These are phyloP conservation scores for Amblyjoppa proteus DNA, from an alignment of 2,888 invertebrate genomes.

Conservation along the genomic window DNA sequence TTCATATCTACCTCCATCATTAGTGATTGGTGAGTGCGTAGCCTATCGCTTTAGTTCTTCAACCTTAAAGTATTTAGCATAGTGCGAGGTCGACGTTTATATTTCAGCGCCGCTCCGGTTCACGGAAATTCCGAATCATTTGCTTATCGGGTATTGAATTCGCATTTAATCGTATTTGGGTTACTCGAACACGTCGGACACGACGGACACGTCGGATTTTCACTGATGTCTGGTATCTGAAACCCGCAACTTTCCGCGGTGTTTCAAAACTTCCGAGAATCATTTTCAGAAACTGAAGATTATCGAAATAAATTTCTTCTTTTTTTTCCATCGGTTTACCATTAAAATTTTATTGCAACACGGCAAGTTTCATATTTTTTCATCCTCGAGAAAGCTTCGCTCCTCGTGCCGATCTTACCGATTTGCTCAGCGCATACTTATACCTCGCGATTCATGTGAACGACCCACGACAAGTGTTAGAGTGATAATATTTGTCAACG, in stretches of 20 bases:
- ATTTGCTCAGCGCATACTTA: conserved; percentile 51
- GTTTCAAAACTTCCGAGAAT: background rate
- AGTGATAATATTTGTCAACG: conserved; percentile 20
- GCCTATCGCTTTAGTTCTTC: background rate
- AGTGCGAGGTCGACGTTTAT: background rate
- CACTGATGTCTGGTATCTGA: background rate
- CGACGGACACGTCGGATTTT: no score
- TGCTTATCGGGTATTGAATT: background rate
- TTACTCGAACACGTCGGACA: no score
- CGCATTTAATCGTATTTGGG: background rate
- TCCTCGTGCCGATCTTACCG: conserved; percentile 15
- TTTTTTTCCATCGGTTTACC: background rate
- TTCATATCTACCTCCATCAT: no score
- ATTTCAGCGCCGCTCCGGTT: background rate
- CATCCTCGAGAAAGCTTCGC: conserved; percentile 24
- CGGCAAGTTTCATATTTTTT: conserved; percentile 23
- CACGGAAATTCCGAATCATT: background rate
- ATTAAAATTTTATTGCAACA: conserved; percentile 57
- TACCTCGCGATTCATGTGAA: conserved; percentile 65
- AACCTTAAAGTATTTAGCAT: background rate
- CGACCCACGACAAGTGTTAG: conserved; percentile 41
- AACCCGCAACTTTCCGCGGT: background rate
- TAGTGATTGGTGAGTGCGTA: no score
- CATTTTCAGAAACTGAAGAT: no score
- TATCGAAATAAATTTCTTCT: background rate